Evolutionary conservation across 2,113 vertebrate genomes (phyloP).

Genomic region (Grus americana): DNA sequence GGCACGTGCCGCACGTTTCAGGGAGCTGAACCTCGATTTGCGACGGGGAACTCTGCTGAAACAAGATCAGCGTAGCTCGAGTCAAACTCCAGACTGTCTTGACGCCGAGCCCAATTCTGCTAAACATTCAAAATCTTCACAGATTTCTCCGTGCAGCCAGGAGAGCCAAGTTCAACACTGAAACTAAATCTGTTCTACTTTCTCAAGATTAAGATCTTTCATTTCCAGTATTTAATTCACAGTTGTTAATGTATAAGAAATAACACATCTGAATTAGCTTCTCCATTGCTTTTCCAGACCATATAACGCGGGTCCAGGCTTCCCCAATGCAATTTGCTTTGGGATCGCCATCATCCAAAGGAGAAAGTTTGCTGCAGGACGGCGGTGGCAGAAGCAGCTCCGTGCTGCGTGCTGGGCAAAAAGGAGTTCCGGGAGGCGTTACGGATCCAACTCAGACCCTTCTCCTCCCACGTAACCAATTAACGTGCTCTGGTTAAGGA

Average conservation of each 20-base stretch:
- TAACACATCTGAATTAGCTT: not conserved
- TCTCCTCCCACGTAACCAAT: not conserved
- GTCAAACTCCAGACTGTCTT: not conserved
- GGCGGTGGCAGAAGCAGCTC: not conserved
- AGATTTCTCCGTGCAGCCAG: not conserved
- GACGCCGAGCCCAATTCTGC: not conserved
- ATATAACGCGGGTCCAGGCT: not conserved
- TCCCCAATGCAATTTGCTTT: not conserved
- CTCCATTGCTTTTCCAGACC: not conserved
- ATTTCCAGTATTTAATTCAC: slow-evolving; percentile 9
- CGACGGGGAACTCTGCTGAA: fast-evolving
- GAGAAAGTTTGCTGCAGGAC: not conserved
- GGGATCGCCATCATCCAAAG: not conserved
- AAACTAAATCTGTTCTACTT: not conserved
- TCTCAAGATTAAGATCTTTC: slow-evolving; percentile 7
- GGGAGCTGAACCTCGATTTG: not conserved
- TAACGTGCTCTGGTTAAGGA: not conserved
- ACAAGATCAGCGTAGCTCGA: not conserved
- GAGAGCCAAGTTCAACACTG: not conserved
- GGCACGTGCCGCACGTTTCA: not conserved
- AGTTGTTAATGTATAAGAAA: not conserved
- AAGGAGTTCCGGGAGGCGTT: not conserved
- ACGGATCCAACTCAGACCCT: not conserved
- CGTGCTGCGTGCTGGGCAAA: not conserved
- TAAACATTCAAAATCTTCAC: not conserved